phyloP scores from a whole-genome alignment of 2,113 vertebrate genomes.

The Lophotis ruficrista region DNA sequence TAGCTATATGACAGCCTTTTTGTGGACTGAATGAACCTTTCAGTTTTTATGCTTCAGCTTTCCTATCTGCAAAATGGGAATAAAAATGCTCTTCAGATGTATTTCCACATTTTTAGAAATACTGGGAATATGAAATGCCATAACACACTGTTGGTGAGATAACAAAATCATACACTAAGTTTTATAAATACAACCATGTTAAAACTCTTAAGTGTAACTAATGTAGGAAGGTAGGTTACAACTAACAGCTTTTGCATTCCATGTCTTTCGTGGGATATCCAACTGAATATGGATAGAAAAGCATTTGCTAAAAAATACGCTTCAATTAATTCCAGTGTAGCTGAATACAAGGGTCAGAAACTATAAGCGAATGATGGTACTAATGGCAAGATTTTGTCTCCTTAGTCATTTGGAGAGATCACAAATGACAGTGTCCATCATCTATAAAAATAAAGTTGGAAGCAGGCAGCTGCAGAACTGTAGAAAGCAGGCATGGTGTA shows the following conservation, averaged over 20 bases:
- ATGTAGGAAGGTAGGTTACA: neutral
- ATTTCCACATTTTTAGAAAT: neutral
- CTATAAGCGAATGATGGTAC: neutral
- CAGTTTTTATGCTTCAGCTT: neutral
- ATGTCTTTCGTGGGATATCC: neutral
- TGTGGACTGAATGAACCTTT: neutral
- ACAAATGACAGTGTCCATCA: neutral
- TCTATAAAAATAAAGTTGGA: neutral
- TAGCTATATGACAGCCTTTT: neutral
- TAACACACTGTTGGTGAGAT: neutral
- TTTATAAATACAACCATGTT: neutral
- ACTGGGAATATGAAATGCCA: neutral
- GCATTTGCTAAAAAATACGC: neutral
- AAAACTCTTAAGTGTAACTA: neutral
- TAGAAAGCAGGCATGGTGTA: neutral
- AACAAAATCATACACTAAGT: neutral
- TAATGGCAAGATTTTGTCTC: neutral
- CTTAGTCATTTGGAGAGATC: neutral
- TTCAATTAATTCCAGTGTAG: neutral
- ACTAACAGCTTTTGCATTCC: neutral
- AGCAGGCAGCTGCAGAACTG: neutral
- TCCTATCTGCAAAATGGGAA: neutral
- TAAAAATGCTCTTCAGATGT: neutral
- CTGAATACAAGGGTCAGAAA: neutral
- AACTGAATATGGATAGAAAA: neutral